Evolutionary conservation across 2,888 invertebrate species (phyloP).

Genomic region (Eupithecia subumbrata): DNA sequence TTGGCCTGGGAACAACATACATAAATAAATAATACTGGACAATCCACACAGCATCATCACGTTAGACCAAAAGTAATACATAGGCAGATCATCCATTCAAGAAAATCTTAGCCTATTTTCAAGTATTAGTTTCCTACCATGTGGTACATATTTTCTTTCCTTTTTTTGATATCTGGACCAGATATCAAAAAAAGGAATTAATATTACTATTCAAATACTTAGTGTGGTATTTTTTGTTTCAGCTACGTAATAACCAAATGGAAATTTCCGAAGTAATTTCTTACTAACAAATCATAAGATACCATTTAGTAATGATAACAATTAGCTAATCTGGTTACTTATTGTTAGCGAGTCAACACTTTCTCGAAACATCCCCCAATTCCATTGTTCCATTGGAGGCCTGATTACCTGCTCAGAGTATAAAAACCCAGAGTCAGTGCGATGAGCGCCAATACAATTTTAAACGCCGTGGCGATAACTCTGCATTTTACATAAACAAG

Average conservation of each 20-base stretch:
- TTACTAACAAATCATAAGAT: background rate
- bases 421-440: too few relatives aligned
- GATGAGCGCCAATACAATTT: background rate
- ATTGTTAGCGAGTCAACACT: background rate
- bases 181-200: too few relatives aligned
- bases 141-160: too few relatives aligned
- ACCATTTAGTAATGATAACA: background rate
- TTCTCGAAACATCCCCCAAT: background rate
- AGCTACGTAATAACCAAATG: background rate
- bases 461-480: background rate
- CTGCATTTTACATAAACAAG: background rate
- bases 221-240: background rate
- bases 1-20: conserved; percentile 40
- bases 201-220: background rate
- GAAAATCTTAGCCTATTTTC: too few relatives aligned
- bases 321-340: background rate
- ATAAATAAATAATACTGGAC: background rate
- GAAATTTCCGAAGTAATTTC: background rate
- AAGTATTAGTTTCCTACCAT: too few relatives aligned
- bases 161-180: too few relatives aligned
- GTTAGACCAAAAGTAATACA: background rate
- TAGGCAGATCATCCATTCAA: too few relatives aligned
- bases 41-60: background rate
- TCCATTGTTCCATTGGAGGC: background rate
- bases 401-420: background rate